Conservation (phyloP, 2,113 vertebrate genomes). For the Maccullochella peelii region DNA sequence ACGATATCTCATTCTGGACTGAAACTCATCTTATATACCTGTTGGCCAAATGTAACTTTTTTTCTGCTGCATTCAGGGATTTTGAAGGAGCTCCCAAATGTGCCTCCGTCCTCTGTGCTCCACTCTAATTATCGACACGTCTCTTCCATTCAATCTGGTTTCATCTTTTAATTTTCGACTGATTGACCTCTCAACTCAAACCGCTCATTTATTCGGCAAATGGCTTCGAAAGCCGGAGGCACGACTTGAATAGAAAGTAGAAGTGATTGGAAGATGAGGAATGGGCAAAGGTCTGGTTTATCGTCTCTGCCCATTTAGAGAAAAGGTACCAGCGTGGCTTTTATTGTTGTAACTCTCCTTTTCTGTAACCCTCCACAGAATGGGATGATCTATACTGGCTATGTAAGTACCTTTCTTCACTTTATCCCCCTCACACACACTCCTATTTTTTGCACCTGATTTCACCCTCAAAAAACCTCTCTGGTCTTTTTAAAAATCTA, state of each 20-base stretch:
- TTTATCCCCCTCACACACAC: not conserved
- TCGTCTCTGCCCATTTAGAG: slow-evolving; percentile 26
- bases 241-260: slow-evolving; percentile 60
- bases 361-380: slow-evolving; percentile 79
- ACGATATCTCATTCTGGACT: slow-evolving; percentile 14
- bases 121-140: slow-evolving; percentile 60
- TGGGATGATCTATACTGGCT: slow-evolving; percentile 91
- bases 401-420: slow-evolving; percentile 83
- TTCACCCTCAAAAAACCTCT: not conserved
- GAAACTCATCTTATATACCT: slow-evolving; percentile 19
- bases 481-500: slow-evolving; percentile 6
- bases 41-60: slow-evolving; percentile 17
- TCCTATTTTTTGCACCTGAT: not conserved
- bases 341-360: slow-evolving; percentile 37
- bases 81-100: slow-evolving; percentile 37
- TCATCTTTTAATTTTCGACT: slow-evolving; percentile 64
- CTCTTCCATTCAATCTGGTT: slow-evolving; percentile 67
- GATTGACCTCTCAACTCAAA: slow-evolving; percentile 69
- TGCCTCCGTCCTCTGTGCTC: slow-evolving; percentile 46
- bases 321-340: not conserved
- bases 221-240: slow-evolving; percentile 56
- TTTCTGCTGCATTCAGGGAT: slow-evolving; percentile 21
- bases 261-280: slow-evolving; percentile 33
- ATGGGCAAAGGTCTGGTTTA: slow-evolving; percentile 35
- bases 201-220: slow-evolving; percentile 62